phyloP scores from a whole-genome alignment of 2,113 vertebrate genomes.

The Pterocles gutturalis region DNA sequence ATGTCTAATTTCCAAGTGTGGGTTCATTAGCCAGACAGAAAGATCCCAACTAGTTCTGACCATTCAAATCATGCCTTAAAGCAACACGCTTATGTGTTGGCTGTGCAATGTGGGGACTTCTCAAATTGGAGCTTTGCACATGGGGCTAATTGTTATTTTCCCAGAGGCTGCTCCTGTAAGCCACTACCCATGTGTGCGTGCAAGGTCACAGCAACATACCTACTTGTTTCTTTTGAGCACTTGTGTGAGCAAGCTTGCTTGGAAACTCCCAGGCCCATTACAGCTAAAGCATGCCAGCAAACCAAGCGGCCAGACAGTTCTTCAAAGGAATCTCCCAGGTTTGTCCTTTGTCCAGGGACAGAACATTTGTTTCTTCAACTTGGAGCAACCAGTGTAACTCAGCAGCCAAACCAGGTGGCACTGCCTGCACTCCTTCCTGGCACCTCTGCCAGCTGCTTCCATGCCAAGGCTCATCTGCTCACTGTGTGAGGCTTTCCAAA shows the following conservation, averaged over 20 bases:
- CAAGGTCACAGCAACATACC: neutral
- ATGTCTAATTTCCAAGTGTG: neutral
- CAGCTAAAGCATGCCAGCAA: neutral
- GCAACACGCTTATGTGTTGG: accelerated
- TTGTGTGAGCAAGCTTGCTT: neutral
- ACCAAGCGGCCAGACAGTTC: neutral
- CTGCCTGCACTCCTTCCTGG: neutral
- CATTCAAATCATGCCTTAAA: neutral
- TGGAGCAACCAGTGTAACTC: neutral
- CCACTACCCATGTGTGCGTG: accelerated
- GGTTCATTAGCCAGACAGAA: neutral
- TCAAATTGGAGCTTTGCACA: neutral
- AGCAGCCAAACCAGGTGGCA: neutral
- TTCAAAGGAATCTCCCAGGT: neutral
- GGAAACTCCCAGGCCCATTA: neutral
- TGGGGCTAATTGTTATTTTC: neutral
- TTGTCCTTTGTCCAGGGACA: neutral
- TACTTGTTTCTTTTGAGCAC: neutral
- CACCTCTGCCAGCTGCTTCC: neutral
- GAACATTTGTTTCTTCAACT: neutral
- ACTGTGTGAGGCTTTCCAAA: neutral
- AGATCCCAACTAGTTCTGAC: neutral
- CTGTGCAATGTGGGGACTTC: neutral
- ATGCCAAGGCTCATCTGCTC: neutral
- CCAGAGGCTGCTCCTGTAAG: neutral